Percentiles rank a stretch among this genome's conserved stretches.
Evolutionary conservation across 2,113 vertebrate species (phyloP).

Genomic region (Chaenocephalus aceratus): DNA sequence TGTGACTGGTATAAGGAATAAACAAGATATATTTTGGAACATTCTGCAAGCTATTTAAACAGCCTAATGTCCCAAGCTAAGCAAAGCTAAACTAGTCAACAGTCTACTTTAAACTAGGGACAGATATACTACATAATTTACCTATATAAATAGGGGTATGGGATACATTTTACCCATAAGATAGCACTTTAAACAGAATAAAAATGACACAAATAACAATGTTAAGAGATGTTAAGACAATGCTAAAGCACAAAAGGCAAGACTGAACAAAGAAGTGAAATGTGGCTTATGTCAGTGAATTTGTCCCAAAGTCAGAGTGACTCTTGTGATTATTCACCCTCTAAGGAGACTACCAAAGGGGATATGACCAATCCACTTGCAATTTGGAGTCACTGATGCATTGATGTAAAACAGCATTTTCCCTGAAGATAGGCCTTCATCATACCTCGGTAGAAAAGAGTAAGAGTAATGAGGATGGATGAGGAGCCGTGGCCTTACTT

Average conservation of each 20-base stretch:
- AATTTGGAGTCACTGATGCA: conserved; percentile 80
- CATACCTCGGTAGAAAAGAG: conserved; percentile 52
- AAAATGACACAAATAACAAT: not conserved
- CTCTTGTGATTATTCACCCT: conserved; percentile 66
- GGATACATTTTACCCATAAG: not conserved
- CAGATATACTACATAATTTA: no score
- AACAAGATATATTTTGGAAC: not conserved
- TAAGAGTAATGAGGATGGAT: conserved; percentile 63
- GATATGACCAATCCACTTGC: conserved; percentile 76
- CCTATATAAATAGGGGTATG: not conserved
- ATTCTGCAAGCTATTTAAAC: not conserved
- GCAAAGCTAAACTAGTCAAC: not conserved
- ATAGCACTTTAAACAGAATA: not conserved
- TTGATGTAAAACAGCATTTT: conserved; percentile 75
- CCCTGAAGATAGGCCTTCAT: conserved; percentile 67
- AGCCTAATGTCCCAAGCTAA: not conserved
- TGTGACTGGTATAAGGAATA: not conserved
- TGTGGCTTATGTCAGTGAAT: conserved; percentile 43
- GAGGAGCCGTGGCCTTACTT: conserved; percentile 38
- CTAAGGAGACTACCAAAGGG: conserved; percentile 60
- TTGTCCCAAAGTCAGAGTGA: conserved; percentile 53
- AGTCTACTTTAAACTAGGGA: not conserved
- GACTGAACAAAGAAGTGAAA: conserved; percentile 41
- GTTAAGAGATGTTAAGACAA: conserved; percentile 19
- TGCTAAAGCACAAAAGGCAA: conserved; percentile 28